These are phyloP conservation scores for Hylia prasina DNA, from an alignment of 2,113 vertebrate genomes.

Conservation along the genomic window DNA sequence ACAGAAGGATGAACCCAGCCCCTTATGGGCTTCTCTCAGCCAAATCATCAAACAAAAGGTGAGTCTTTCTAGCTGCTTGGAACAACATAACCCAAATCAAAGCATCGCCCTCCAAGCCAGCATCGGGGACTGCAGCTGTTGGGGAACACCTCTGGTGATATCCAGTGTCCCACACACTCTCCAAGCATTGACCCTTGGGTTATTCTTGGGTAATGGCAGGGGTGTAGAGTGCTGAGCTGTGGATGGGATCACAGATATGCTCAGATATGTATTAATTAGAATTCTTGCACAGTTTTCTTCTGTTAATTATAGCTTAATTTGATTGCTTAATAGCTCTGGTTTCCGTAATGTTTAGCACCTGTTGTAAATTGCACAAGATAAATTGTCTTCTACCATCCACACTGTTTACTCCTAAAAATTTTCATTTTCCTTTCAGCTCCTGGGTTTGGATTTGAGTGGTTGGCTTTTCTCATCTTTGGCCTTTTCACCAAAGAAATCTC, in stretches of 20 bases:
- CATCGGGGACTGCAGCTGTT: background rate
- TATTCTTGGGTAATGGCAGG: conserved; percentile 21
- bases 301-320: conserved; percentile 85
- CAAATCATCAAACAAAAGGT: background rate
- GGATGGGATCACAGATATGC: conserved; percentile 68
- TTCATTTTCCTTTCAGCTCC: conserved; percentile 66
- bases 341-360: conserved; percentile 84
- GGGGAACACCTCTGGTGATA: background rate
- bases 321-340: conserved; percentile 83
- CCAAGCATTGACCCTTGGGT: background rate
- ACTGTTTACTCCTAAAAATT: conserved; percentile 73
- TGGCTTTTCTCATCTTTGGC: conserved; percentile 39
- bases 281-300: conserved; percentile 82
- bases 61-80: background rate
- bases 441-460: background rate
- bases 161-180: background rate
- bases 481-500: conserved; percentile 41
- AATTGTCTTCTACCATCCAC: conserved; percentile 73
- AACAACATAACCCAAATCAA: background rate
- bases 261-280: conserved; percentile 82
- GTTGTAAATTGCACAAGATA: conserved; percentile 83
- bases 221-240: conserved; percentile 52
- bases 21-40: background rate
- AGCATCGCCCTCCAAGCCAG: background rate
- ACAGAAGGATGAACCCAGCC: background rate